Evolutionary conservation across 2,888 invertebrate species (phyloP), one percentile per base, ranked within the genome.

Genomic region (Anoncus sp.): DNA sequence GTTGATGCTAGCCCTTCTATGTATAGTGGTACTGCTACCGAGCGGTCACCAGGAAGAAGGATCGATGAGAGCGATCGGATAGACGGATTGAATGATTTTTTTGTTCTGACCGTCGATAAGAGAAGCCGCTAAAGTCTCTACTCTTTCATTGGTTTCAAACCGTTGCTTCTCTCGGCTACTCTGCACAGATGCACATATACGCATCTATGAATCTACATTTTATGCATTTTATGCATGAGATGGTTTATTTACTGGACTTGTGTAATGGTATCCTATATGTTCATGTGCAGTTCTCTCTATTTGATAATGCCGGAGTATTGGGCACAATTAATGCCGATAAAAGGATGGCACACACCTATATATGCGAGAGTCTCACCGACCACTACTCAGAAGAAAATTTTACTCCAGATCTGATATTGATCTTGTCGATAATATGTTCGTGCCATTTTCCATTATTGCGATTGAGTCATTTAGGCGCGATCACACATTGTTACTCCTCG

Each of bases 41-140:
- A 12, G 31, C 31, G 31, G 47, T 35, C 47, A 67, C 53, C 62
- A 35, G 67, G 67, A 72, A 72, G 72, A 49, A 55, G 55, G 35
- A 67, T 72, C 72, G 67, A 35, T 53, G 43, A 24, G 59, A 49
- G 31, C 53, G 67, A 77, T 67, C 67, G 55, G 22, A 63, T 43
- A 18, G 55, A 67, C 67, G 18, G 6, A 38, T 51, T 22, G 18
- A 51, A 60, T 49, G 35, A 65, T 55, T 62, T 16, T 55, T 18
- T 55, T 31, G 47, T 38, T 38, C 38, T 38, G 10, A 7, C 31
- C 7, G 5, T 31, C 4, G 31, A 31, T 12, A 6, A 38, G 38
- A 38, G 9, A 2, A 38, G 10, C 2, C 10, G 10, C 38, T 38
- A 10, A 38, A 38, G 38, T 4, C n/a, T 38, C 12, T 2, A 12